These are phyloP conservation scores for Anas platyrhynchos DNA, from an alignment of 2,113 vertebrate genomes.

Conservation along the genomic window DNA sequence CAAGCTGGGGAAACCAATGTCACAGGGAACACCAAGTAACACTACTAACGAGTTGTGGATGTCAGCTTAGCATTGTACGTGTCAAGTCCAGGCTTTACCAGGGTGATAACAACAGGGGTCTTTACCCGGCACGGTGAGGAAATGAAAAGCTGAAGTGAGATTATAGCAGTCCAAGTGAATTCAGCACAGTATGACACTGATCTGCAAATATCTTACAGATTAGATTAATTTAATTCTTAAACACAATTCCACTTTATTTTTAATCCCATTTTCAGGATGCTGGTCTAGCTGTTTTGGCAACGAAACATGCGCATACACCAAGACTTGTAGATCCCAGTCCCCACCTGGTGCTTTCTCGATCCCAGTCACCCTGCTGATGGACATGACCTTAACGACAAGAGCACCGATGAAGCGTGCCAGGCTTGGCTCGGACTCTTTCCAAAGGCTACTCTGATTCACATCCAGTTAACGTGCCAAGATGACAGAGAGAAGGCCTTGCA, in stretches of 20 bases:
- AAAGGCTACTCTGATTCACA: background rate
- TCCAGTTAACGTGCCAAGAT: background rate
- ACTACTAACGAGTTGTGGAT: slow-evolving; percentile 70
- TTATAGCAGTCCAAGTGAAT: slow-evolving; percentile 41
- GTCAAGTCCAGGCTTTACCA: slow-evolving; percentile 59
- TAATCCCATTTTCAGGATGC: background rate
- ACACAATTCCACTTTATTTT: background rate
- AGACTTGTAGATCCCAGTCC: background rate
- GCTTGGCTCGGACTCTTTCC: background rate
- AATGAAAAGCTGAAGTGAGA: slow-evolving; percentile 14
- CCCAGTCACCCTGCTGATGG: background rate
- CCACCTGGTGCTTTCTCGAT: background rate
- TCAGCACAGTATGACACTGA: slow-evolving; percentile 49
- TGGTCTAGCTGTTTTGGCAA: background rate
- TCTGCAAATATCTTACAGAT: background rate
- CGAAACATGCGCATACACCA: background rate
- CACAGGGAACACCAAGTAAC: slow-evolving; percentile 67
- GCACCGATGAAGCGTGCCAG: background rate
- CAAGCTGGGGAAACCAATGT: slow-evolving; percentile 61
- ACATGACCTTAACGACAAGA: background rate
- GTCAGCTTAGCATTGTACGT: slow-evolving; percentile 62
- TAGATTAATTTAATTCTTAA: background rate
- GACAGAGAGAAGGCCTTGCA: background rate
- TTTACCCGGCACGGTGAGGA: background rate
- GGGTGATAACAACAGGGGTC: slow-evolving; percentile 41